phyloP scores from a whole-genome alignment of 2,888 invertebrate species.

The Ichneumon xanthorius region DNA sequence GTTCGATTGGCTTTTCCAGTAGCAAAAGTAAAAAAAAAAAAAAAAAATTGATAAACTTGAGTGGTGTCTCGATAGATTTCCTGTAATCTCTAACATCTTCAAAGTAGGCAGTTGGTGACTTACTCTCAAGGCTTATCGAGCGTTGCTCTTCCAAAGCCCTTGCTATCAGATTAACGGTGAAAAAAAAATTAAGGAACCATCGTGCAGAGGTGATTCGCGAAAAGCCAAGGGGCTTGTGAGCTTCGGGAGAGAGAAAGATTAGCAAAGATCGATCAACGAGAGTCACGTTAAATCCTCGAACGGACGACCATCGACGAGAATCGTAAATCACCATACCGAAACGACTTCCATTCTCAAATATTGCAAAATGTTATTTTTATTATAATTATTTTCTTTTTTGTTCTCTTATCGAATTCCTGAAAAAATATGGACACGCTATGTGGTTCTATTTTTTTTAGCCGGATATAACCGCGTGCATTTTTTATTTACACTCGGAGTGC shows the following conservation, averaged over 20 bases:
- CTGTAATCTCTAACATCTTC: constrained; percentile 15
- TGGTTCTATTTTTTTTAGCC: constrained; percentile 58
- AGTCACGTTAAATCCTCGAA: constrained; percentile 39
- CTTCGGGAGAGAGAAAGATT: background rate
- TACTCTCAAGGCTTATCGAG: constrained; percentile 32
- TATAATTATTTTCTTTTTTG: constrained; percentile 25
- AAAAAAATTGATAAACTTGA: background rate
- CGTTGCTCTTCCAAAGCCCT: constrained; percentile 20
- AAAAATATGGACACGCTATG: constrained; percentile 72
- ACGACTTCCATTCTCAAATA: constrained; percentile 32
- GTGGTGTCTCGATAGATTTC: constrained; percentile 13
- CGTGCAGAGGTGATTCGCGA: background rate
- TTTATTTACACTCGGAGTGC: constrained; percentile 62
- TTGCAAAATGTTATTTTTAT: constrained; percentile 48
- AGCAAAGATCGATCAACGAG: constrained; percentile 33
- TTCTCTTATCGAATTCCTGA: constrained; percentile 63
- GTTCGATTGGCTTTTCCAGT: background rate
- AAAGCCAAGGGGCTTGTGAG: constrained; percentile 17
- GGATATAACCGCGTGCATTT: constrained; percentile 58
- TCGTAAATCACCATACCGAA: constrained; percentile 19
- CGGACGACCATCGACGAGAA: constrained; percentile 2
- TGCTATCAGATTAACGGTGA: background rate
- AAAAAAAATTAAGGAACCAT: constrained; percentile 7
- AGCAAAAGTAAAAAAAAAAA: background rate
- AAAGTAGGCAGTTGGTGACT: constrained; percentile 7